phyloP scores from a whole-genome alignment of 2,888 invertebrate genomes.

The Tromatobia lineatoria region DNA sequence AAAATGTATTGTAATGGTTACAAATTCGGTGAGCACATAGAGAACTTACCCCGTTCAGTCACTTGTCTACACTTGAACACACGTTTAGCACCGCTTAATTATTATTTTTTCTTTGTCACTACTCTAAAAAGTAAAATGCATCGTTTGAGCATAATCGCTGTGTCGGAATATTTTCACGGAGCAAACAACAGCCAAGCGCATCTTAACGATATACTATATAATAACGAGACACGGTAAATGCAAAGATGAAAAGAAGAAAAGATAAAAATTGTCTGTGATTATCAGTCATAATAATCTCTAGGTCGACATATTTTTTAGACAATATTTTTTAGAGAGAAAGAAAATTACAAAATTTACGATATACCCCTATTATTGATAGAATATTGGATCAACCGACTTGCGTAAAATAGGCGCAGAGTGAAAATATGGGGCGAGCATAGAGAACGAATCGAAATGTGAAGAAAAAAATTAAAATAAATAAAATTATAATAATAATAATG shows the following conservation, averaged over 20 bases:
- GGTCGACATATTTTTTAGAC: slow-evolving; percentile 85
- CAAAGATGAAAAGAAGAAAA: slow-evolving; percentile 64
- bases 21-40: slow-evolving; percentile 52
- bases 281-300: slow-evolving; percentile 85
- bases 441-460: slow-evolving; percentile 43
- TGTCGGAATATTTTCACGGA: slow-evolving; percentile 43
- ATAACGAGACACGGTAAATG: slow-evolving; percentile 59
- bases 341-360: slow-evolving; percentile 85
- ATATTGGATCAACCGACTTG: slow-evolving; percentile 81
- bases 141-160: slow-evolving; percentile 60
- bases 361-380: slow-evolving; percentile 83
- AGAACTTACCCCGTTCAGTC: slow-evolving; percentile 64
- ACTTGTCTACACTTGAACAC: slow-evolving; percentile 70
- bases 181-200: slow-evolving; percentile 7
- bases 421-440: slow-evolving; percentile 30
- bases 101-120: slow-evolving; percentile 32
- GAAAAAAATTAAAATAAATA: slow-evolving; percentile 61
- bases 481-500: slow-evolving; percentile 65
- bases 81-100: slow-evolving; percentile 74
- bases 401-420: slow-evolving; percentile 66
- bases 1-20: too few species aligned
- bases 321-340: slow-evolving; percentile 82
- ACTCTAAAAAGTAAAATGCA: slow-evolving; percentile 43
- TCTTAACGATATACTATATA: slow-evolving; percentile 22
- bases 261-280: slow-evolving; percentile 84